A percentile compares a stretch with the other conserved stretches of the same genome.
phyloP scores from a whole-genome alignment of 2,113 vertebrate species.

The Eulemur macaco region DNA sequence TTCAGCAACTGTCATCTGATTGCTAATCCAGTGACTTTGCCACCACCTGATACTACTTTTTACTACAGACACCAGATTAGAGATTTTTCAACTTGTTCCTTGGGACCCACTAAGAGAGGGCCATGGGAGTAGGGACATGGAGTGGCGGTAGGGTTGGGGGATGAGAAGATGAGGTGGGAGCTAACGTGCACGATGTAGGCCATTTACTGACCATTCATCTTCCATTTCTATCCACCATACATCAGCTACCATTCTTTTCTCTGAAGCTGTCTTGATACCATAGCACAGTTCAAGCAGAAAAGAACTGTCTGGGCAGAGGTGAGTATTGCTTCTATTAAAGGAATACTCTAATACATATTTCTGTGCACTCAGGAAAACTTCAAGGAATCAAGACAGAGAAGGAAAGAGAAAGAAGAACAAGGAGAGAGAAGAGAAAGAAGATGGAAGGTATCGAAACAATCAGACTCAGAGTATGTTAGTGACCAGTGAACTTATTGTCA shows the following conservation, averaged over 20 bases:
- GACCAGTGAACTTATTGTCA: not conserved
- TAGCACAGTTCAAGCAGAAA: not conserved
- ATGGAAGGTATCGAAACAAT: not conserved
- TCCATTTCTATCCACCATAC: not conserved
- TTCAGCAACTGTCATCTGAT: not conserved
- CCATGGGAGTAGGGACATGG: not conserved
- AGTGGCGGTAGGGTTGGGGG: accelerated
- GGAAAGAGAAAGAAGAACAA: not conserved
- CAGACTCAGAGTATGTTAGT: not conserved
- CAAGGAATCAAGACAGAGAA: not conserved
- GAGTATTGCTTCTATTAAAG: too few relatives aligned
- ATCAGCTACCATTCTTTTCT: not conserved
- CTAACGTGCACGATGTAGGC: accelerated
- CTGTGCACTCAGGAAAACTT: not conserved
- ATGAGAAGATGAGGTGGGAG: not conserved
- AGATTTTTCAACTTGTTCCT: not conserved
- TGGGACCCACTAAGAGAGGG: not conserved
- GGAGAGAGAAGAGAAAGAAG: constrained; percentile 2
- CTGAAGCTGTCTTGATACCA: not conserved
- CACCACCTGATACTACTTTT: not conserved
- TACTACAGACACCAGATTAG: not conserved
- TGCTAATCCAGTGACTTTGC: not conserved
- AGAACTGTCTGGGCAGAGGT: not conserved
- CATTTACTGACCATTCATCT: not conserved
- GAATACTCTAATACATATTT: not conserved